Percentiles rank a stretch among this genome's conserved stretches.
Evolutionary conservation across 2,888 invertebrate genomes (phyloP).

Genomic region (Cephus sareptanus): DNA sequence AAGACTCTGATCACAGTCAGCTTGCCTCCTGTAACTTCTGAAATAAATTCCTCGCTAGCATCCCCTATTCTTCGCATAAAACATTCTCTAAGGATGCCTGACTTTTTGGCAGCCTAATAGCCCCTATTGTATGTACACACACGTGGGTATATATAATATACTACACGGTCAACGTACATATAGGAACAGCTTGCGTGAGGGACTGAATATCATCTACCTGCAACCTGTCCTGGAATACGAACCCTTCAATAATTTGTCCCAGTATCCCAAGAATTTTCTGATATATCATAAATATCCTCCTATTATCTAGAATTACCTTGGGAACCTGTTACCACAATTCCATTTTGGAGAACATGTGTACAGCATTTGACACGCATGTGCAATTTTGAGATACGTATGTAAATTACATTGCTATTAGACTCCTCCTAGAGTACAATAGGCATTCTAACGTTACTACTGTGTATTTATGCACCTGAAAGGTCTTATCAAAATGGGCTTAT

Average conservation of each 20-base stretch:
- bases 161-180: neutral
- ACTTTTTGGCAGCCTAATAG: conserved; percentile 20
- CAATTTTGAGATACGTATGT: neutral
- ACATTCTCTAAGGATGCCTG: conserved; percentile 11
- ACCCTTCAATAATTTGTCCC: neutral
- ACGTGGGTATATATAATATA: conserved; percentile 1
- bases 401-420: neutral
- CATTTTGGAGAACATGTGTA: neutral
- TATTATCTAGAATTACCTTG: neutral
- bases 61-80: neutral
- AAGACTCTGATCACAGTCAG: neutral
- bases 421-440: neutral
- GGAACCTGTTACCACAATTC: neutral
- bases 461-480: conserved; percentile 16
- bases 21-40: neutral
- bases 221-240: conserved; percentile 13
- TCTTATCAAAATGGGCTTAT: conserved; percentile 32
- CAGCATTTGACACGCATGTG: neutral
- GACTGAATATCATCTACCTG: conserved; percentile 6
- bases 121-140: conserved; percentile 6
- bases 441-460: neutral
- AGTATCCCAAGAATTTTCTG: neutral
- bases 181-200: neutral
- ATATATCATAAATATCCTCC: neutral
- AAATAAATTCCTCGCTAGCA: neutral